Evolutionary conservation across 2,888 invertebrate genomes (phyloP).

Genomic region (Ethmia dodecea): DNA sequence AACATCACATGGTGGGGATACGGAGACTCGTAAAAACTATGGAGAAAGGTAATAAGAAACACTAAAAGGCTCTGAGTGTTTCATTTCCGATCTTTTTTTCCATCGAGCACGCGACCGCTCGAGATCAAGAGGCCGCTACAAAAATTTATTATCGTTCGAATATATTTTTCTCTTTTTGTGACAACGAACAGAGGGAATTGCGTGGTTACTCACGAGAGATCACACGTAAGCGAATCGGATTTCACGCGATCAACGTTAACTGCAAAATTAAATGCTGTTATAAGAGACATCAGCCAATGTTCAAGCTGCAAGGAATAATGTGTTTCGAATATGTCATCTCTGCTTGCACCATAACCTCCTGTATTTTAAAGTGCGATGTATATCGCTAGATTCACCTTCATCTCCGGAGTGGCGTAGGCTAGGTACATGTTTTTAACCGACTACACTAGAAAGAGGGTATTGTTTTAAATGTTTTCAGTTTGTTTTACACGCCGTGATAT

Average conservation of each 20-base stretch:
- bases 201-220: constrained; percentile 18
- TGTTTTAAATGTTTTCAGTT: too few relatives aligned
- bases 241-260: constrained; percentile 12
- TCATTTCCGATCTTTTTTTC: constrained; percentile 48
- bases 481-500: too few relatives aligned
- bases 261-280: too few relatives aligned
- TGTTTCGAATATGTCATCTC: too few relatives aligned
- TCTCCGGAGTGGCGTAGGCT: too few relatives aligned
- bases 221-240: constrained; percentile 14
- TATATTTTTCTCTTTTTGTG: constrained; percentile 18
- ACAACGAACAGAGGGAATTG: constrained; percentile 10
- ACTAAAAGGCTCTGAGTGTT: constrained; percentile 45
- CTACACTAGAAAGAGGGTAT: too few relatives aligned
- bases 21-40: constrained; percentile 23
- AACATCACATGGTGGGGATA: constrained; percentile 18
- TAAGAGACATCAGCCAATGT: too few relatives aligned
- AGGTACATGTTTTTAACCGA: too few relatives aligned
- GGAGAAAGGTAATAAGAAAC: constrained; percentile 33
- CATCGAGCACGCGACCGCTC: constrained; percentile 33
- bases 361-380: too few relatives aligned
- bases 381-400: too few relatives aligned
- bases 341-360: too few relatives aligned
- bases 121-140: constrained; percentile 21
- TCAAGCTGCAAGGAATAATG: too few relatives aligned
- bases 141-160: constrained; percentile 29